Evolutionary conservation across 2,888 invertebrate genomes (phyloP).

Genomic region (Lithophane leautieri): DNA sequence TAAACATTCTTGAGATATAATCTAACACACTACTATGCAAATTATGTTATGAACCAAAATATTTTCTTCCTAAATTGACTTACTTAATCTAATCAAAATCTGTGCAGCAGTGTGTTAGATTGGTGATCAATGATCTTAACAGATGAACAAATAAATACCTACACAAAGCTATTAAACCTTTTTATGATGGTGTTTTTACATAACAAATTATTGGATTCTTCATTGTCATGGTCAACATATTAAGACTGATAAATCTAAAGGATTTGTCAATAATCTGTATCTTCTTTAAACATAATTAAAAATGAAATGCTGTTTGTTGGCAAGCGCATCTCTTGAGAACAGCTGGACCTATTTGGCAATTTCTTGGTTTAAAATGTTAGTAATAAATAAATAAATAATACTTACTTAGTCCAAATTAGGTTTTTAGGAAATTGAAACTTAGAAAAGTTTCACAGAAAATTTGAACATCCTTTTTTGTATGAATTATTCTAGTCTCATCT

Average conservation of each 20-base stretch:
- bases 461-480: not conserved
- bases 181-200: constrained; percentile 4
- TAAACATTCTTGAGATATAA: constrained; percentile 36
- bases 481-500: not conserved
- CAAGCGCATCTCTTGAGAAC: not conserved
- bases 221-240: not conserved
- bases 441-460: not conserved
- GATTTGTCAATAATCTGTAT: not conserved
- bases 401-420: too few species aligned
- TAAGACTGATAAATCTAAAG: not conserved
- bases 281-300: not conserved
- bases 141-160: constrained; percentile 14
- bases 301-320: not conserved
- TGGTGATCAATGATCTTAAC: not conserved
- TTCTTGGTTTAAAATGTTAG: not conserved
- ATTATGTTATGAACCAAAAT: not conserved
- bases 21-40: constrained; percentile 1
- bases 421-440: too few species aligned
- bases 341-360: too few species aligned
- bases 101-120: not conserved
- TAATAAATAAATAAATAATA: too few species aligned
- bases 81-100: constrained; percentile 5
- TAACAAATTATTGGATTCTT: constrained; percentile 39
- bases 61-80: not conserved
- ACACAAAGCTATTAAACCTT: not conserved